Conservation (phyloP, 1,140 invertebrate species). For the Bacillus rossius region DNA sequence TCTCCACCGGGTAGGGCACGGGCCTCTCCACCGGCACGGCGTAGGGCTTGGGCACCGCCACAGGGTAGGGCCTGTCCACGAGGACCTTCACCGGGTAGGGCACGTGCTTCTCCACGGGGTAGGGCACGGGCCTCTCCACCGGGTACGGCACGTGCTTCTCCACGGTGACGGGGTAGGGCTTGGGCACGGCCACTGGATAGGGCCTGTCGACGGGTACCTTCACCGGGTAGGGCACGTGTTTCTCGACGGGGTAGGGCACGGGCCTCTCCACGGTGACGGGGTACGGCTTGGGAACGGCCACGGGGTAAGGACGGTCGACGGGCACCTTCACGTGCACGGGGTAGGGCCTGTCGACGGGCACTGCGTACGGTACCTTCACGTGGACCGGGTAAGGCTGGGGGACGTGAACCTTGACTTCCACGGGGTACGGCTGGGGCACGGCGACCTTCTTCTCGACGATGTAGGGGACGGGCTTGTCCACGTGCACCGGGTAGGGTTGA, state of each 20-base stretch:
- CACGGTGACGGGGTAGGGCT: conserved; percentile 43
- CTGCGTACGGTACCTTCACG: conserved; percentile 25
- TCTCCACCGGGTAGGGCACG: conserved; percentile 8
- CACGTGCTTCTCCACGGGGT: conserved; percentile 27
- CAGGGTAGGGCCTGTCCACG: conserved; percentile 20
- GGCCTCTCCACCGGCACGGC: conserved; percentile 34
- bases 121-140: conserved; percentile 8
- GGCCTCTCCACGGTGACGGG: neutral
- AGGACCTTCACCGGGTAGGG: conserved; percentile 32
- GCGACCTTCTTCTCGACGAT: neutral
- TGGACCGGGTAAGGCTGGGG: conserved; percentile 15
- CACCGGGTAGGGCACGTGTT: conserved; percentile 52
- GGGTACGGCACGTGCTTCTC: conserved; percentile 38
- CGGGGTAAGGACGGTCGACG: conserved; percentile 44
- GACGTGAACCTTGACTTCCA: conserved; percentile 10
- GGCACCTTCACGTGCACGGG: conserved; percentile 28
- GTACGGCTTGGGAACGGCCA: conserved; percentile 20
- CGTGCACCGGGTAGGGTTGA: neutral
- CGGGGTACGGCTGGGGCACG: conserved; percentile 9
- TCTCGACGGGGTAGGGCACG: conserved; percentile 61
- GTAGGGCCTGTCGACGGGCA: conserved; percentile 8
- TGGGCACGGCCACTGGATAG: conserved; percentile 59
- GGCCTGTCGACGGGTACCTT: conserved; percentile 48
- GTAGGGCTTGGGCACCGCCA: conserved; percentile 13
- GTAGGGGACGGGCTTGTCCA: neutral